Base-by-base conservation (phyloP, 2,113 vertebrate genomes). In the Lasiurus cinereus region DNA sequence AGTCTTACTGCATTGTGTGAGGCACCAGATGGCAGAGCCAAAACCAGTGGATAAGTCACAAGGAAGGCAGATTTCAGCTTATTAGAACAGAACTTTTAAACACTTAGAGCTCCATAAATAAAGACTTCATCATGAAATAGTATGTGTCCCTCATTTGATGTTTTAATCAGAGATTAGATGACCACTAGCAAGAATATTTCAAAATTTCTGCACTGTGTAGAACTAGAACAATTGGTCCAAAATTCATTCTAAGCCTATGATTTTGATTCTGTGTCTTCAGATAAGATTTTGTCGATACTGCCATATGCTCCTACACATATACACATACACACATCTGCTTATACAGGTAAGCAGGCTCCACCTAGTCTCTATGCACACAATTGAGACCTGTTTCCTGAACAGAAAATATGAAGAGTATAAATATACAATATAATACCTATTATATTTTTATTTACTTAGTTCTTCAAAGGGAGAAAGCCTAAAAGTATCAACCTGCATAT, bases 351-450 rank as follows among this genome's bases (percentile, higher is more conserved):
- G 19, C 21, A 48, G 12, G 9, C 12, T 56, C 43, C 52, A 9
- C 29, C 27, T 62, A 46, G 39, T 88, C 22, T 87, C 13, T 70
- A 22, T n/a, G 16, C 18, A 24, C n/a, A 4, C 24, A 78, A 24
- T 46, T 77, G 72, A 90, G 33, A 69, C 3, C 31, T 62, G 88
- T 82, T 87, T 90, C 56, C 56, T 78, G 10, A 90, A 76, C 73
- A 33, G 27, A 74, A 90, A 90, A 70, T 62, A 33, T 21, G 69
- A 89, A 36, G 27, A 83, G 64, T 64, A 52, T 43, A 78, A 52
- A 86, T 66, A 13, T 73, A 54, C 8, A 83, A 1, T 46, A 9
- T 64, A 62, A 10, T 76, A 46, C 10, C 50, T 29, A 7, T 56
- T 62, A 8, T 70, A 59, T 6, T 62, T 73, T 48, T 85, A 70